These are phyloP conservation scores for Kryphioiulus occultus DNA, from an alignment of 2,888 invertebrate species.

Conservation along the genomic window DNA sequence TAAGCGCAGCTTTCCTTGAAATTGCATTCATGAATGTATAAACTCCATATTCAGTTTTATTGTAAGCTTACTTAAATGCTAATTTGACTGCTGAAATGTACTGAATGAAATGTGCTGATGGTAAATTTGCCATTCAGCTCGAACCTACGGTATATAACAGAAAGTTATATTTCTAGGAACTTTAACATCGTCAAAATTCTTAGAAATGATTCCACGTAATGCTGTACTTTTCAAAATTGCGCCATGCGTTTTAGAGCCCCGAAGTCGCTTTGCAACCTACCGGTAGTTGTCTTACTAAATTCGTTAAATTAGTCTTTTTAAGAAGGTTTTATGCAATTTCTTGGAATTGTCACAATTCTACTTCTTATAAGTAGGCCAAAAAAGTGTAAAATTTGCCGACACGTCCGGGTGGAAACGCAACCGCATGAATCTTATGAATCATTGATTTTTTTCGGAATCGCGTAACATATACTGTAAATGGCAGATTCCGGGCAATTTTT, in stretches of 20 bases:
- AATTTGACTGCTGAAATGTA: no score
- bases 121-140: no score
- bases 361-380: not conserved
- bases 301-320: not conserved
- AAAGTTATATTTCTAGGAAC: not conserved
- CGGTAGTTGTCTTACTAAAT: not conserved
- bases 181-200: not conserved
- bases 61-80: no score
- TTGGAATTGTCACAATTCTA: not conserved
- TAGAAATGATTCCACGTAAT: not conserved
- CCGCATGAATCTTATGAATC: not conserved
- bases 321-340: not conserved
- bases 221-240: not conserved
- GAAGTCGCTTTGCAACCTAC: not conserved
- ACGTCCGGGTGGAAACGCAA: constrained; percentile 17
- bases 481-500: not conserved
- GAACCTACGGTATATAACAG: no score
- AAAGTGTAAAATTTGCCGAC: not conserved
- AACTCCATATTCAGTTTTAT: no score
- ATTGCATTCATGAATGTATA: no score
- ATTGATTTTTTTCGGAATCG: not conserved
- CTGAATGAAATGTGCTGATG: no score
- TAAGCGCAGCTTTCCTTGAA: no score
- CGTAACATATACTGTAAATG: not conserved
- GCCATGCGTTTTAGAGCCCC: not conserved